Conservation (phyloP, 2,888 invertebrate species). For the Hypselothyrea guttata region DNA sequence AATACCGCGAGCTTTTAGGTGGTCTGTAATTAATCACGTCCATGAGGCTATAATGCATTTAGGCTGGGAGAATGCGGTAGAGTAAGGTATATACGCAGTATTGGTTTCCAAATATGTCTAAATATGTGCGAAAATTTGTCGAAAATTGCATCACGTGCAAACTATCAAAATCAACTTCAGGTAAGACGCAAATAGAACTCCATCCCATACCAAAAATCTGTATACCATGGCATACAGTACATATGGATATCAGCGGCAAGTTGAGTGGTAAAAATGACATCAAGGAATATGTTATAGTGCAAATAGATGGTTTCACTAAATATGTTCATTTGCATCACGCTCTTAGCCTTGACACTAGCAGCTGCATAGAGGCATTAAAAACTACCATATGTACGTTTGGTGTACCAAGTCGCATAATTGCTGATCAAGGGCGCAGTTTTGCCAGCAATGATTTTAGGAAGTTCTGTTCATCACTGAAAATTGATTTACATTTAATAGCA, state of each 20-base stretch:
- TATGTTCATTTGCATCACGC: slow-evolving; percentile 11
- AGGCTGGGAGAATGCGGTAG: slow-evolving; percentile 11
- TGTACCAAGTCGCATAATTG: slow-evolving; percentile 7
- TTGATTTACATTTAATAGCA: slow-evolving; percentile 12
- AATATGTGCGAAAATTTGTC: no score
- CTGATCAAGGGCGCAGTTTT: slow-evolving; percentile 14
- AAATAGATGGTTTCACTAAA: neutral
- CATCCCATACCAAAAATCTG: no score
- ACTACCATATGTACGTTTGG: slow-evolving; percentile 2
- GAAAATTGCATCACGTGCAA: no score
- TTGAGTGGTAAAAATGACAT: no score
- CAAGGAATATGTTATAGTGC: slow-evolving; percentile 11
- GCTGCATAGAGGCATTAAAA: slow-evolving; percentile 3
- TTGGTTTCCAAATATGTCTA: neutral
- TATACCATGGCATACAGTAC: no score
- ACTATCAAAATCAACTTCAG: no score
- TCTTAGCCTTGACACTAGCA: neutral
- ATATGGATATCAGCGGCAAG: no score
- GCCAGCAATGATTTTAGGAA: slow-evolving; percentile 1
- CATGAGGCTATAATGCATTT: slow-evolving; percentile 13
- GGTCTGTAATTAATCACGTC: slow-evolving; percentile 12
- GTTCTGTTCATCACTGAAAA: slow-evolving; percentile 7
- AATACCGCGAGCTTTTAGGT: no score
- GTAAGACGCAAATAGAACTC: no score
- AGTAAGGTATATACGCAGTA: slow-evolving; percentile 18